Evolutionary conservation across 2,888 invertebrate species (phyloP).

Genomic region (Dyspetes luteomarginatus): DNA sequence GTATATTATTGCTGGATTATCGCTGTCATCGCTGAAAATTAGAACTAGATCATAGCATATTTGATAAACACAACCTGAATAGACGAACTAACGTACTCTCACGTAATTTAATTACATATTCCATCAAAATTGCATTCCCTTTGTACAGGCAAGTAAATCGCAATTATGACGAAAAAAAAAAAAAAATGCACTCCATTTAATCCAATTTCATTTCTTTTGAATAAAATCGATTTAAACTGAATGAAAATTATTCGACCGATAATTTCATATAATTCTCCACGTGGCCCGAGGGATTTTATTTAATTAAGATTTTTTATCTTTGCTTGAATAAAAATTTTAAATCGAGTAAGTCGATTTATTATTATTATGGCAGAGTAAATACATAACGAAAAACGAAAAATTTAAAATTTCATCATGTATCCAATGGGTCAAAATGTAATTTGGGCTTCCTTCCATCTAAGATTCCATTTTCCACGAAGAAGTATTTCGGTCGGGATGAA

Average conservation of each 20-base stretch:
- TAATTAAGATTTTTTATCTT: too few relatives aligned
- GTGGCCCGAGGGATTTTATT: too few relatives aligned
- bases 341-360: too few relatives aligned
- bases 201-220: too few relatives aligned
- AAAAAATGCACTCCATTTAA: too few relatives aligned
- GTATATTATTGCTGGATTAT: conserved; percentile 43
- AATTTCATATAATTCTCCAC: too few relatives aligned
- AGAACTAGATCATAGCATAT: conserved; percentile 18
- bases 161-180: background rate
- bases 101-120: background rate
- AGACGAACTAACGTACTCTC: conserved; percentile 4
- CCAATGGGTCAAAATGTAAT: background rate
- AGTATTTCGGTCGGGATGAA: too few relatives aligned
- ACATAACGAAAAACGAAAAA: background rate
- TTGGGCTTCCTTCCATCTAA: background rate
- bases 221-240: too few relatives aligned
- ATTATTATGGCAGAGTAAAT: background rate
- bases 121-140: background rate
- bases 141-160: background rate
- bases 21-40: background rate
- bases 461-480: background rate
- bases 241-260: too few relatives aligned
- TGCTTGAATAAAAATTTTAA: too few relatives aligned
- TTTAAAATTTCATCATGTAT: background rate
- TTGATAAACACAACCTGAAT: conserved; percentile 6